Conservation (phyloP, 2,113 vertebrate genomes). For the Nibea albiflora region DNA sequence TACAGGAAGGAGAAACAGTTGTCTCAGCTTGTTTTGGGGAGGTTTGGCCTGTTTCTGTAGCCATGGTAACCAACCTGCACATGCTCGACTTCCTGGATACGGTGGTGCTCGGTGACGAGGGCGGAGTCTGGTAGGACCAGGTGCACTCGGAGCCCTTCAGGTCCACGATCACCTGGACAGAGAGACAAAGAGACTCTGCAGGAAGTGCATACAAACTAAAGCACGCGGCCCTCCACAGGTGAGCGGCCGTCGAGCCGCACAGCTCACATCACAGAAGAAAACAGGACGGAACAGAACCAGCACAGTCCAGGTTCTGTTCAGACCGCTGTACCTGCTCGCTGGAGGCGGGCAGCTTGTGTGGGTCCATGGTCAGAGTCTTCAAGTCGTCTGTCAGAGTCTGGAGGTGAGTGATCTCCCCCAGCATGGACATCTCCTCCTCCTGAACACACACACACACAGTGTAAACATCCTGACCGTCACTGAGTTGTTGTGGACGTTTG, state of each 20-base stretch:
- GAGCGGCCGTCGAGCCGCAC: no score
- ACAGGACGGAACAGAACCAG: neutral
- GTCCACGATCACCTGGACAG: slow-evolving; percentile 91
- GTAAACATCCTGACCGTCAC: no score
- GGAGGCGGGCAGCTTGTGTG: slow-evolving; percentile 94
- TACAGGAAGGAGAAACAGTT: neutral
- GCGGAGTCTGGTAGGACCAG: slow-evolving; percentile 95
- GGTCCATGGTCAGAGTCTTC: slow-evolving; percentile 94
- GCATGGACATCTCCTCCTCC: slow-evolving; percentile 96
- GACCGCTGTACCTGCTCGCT: slow-evolving; percentile 89
- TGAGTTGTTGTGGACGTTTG: neutral
- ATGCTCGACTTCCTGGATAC: slow-evolving; percentile 96
- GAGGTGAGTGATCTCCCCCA: slow-evolving; percentile 94
- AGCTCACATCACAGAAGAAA: no score
- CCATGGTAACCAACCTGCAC: slow-evolving; percentile 88
- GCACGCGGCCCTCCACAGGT: no score
- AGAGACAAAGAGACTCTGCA: neutral
- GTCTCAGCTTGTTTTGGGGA: neutral
- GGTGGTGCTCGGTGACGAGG: slow-evolving; percentile 94
- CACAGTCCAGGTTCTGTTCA: neutral
- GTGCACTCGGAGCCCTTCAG: slow-evolving; percentile 95
- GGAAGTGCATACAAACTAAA: neutral
- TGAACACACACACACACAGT: slow-evolving; percentile 55
- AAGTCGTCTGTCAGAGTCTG: slow-evolving; percentile 94
- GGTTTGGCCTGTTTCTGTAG: neutral